Evolutionary conservation across 92 coral and sea anemone genomes (phyloP).

Genomic region (Scolanthus callimorphus): DNA sequence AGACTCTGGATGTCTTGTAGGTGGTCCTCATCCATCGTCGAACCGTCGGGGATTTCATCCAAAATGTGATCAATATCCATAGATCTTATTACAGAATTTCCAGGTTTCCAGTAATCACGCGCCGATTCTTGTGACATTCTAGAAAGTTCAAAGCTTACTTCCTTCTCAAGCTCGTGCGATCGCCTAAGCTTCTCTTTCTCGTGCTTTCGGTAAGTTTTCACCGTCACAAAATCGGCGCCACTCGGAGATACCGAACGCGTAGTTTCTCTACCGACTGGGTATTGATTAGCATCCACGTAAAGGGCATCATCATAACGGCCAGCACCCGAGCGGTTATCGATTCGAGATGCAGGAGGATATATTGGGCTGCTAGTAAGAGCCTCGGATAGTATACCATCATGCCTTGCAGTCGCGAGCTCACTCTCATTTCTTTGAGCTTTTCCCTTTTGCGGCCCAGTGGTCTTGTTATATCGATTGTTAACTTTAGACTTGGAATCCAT

Average conservation of each 20-base stretch:
- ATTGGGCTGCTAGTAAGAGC: conserved; percentile 24
- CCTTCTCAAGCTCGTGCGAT: conserved; percentile 21
- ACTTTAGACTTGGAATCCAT: conserved; percentile 6
- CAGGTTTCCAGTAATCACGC: neutral
- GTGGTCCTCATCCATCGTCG: conserved; percentile 37
- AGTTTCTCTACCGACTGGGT: conserved; percentile 4
- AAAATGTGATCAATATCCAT: conserved; percentile 48
- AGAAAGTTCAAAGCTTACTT: neutral
- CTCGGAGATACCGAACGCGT: conserved; percentile 63
- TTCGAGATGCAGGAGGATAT: neutral
- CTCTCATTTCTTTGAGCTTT: neutral
- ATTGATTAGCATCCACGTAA: neutral
- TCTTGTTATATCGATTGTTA: conserved; percentile 22
- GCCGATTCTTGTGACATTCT: neutral
- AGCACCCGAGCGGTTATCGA: neutral
- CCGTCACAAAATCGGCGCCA: conserved; percentile 68
- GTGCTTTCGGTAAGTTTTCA: conserved; percentile 54
- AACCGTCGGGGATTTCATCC: conserved; percentile 55
- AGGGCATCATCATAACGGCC: neutral
- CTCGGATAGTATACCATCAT: neutral
- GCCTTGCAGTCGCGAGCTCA: neutral
- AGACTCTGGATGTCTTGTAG: conserved; percentile 49
- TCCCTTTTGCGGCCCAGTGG: neutral
- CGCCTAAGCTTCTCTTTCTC: conserved; percentile 48
- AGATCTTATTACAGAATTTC: conserved; percentile 1